These are phyloP conservation scores for Cydia amplana DNA, from an alignment of 1,140 invertebrate species.

Conservation along the genomic window DNA sequence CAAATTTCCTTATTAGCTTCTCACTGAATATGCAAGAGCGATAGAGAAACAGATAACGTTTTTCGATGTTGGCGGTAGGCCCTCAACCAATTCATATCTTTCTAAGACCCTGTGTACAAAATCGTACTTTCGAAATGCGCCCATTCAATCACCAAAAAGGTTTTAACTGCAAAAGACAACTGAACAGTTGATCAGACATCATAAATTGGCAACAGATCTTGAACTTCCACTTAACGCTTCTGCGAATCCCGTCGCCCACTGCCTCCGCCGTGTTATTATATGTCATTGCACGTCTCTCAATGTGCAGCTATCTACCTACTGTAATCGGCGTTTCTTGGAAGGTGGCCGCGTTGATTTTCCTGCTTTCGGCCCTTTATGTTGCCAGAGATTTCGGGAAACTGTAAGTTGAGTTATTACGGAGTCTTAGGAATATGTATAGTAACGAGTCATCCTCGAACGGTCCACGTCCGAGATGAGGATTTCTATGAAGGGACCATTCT, in stretches of 20 bases:
- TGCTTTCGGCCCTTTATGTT: not conserved
- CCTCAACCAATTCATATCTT: no score
- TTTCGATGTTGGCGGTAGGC: no score
- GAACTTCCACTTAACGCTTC: not conserved
- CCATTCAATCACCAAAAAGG: not conserved
- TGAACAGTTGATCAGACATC: not conserved
- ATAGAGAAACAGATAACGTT: no score
- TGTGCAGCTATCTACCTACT: not conserved
- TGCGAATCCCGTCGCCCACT: not conserved
- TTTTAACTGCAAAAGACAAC: not conserved
- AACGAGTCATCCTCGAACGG: no score
- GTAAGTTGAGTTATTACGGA: no score
- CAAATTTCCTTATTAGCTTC: no score
- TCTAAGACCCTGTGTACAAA: no score
- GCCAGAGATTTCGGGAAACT: no score
- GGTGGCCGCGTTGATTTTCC: not conserved
- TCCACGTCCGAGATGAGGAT: no score
- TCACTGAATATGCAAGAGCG: no score
- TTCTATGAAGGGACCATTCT: no score
- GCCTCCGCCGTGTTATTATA: not conserved
- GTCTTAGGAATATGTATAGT: no score
- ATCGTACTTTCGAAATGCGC: not conserved
- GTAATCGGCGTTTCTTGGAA: conserved; percentile 19
- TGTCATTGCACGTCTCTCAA: conserved; percentile 5
- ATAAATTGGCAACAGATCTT: not conserved